These are phyloP conservation scores for Hypothenemus hampei DNA, from an alignment of 1,140 invertebrate species.

Conservation along the genomic window DNA sequence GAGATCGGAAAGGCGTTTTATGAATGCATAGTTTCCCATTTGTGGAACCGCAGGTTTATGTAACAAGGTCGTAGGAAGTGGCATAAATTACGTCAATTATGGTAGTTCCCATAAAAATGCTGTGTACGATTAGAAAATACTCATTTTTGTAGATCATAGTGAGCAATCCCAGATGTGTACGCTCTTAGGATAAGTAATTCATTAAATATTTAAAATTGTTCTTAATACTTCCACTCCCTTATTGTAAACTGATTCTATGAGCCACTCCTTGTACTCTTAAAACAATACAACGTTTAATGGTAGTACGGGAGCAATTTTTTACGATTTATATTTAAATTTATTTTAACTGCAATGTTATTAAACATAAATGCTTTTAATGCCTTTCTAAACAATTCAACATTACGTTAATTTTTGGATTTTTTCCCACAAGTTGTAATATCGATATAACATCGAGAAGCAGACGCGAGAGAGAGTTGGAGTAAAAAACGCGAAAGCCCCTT, in stretches of 20 bases:
- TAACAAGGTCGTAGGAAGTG: too few species aligned
- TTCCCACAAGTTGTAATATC: constrained; percentile 6
- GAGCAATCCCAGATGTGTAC: too few species aligned
- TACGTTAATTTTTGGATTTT: neutral
- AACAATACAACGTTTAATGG: neutral
- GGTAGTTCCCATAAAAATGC: too few species aligned
- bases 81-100: too few species aligned
- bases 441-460: neutral
- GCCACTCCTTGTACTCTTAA: constrained; percentile 2
- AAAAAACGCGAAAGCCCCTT: constrained; percentile 11
- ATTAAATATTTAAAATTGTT: constrained; percentile 9
- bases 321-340: constrained; percentile 5
- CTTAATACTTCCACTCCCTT: constrained; percentile 1
- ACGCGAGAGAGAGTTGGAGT: constrained; percentile 9
- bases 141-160: too few species aligned
- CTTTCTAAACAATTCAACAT: constrained; percentile 1
- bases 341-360: neutral
- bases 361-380: constrained; percentile 6
- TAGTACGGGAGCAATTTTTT: constrained; percentile 7
- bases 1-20: too few species aligned
- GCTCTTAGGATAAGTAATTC: too few species aligned
- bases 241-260: constrained; percentile 4
- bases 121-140: too few species aligned
- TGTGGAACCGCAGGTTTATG: too few species aligned
- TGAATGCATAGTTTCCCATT: too few species aligned